Evolutionary conservation across 2,113 vertebrate genomes (phyloP).

Genomic region (Rhodinocichla rosea): DNA sequence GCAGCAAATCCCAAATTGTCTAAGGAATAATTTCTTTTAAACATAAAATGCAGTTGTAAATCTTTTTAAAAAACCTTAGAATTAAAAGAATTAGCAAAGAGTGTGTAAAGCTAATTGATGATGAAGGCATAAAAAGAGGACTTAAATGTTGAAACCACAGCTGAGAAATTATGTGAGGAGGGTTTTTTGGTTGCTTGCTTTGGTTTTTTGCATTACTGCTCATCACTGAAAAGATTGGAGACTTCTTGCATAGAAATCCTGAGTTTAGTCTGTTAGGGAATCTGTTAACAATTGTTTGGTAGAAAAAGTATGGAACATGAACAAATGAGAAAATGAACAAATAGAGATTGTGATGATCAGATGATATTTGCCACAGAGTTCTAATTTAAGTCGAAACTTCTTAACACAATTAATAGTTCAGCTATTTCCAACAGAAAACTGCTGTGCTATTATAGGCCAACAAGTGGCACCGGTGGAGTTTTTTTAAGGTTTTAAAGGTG

Average conservation of each 20-base stretch:
- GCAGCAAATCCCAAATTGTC: not conserved
- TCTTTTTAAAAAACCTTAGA: not conserved
- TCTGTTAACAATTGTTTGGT: not conserved
- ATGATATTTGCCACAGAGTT: not conserved
- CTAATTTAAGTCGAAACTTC: not conserved
- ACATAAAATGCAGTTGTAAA: not conserved
- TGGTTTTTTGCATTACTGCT: not conserved
- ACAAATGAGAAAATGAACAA: not conserved
- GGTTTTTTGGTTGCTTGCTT: not conserved
- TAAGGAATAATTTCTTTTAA: not conserved
- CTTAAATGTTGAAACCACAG: not conserved
- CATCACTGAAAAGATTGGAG: too few relatives aligned
- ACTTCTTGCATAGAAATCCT: not conserved
- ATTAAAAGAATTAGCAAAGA: not conserved
- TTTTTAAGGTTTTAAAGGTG: not conserved
- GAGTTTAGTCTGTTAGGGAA: not conserved
- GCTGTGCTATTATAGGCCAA: not conserved
- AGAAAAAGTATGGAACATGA: not conserved
- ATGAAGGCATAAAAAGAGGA: not conserved
- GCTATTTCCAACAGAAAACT: not conserved
- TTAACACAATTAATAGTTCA: not conserved
- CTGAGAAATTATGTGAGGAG: not conserved
- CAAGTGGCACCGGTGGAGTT: not conserved
- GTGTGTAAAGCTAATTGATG: not conserved
- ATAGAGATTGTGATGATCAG: not conserved